A percentile compares a stretch with the other conserved stretches of the same genome.
These are phyloP conservation scores for Digitonthophagus gazella DNA, from an alignment of 2,888 invertebrate genomes.

Conservation along the genomic window DNA sequence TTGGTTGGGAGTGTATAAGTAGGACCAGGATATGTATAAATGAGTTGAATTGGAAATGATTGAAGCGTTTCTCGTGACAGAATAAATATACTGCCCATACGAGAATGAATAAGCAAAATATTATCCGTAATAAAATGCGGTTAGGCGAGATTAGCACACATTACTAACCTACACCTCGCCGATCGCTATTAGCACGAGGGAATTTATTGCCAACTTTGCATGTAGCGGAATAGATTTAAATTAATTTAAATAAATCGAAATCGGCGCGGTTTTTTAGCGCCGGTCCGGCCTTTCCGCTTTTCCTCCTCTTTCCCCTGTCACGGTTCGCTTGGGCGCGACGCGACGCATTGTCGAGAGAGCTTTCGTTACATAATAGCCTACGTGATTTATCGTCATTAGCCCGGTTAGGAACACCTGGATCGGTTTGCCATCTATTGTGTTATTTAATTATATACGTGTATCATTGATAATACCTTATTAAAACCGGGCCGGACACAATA, in stretches of 20 bases:
- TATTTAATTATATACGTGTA: constrained; percentile 30
- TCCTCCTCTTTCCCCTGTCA: not conserved
- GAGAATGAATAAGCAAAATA: not conserved
- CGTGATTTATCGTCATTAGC: constrained; percentile 14
- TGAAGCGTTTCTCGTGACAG: no score
- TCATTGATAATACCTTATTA: constrained; percentile 25
- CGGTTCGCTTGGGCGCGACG: constrained; percentile 9
- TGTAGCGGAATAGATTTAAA: constrained; percentile 3
- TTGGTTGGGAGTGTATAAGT: not conserved
- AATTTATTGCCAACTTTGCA: not conserved
- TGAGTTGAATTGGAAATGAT: no score
- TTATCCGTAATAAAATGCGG: not conserved
- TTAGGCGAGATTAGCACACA: not conserved
- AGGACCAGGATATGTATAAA: no score
- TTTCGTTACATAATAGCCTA: constrained; percentile 14
- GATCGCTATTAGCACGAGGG: not conserved
- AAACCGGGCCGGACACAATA: constrained; percentile 6
- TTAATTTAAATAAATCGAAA: constrained; percentile 11
- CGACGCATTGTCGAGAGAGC: constrained; percentile 15
- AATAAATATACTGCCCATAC: not conserved
- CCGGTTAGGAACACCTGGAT: constrained; percentile 31
- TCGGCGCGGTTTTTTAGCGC: not conserved
- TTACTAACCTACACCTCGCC: not conserved
- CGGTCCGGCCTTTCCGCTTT: not conserved
- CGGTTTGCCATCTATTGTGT: constrained; percentile 31